Evolutionary conservation across 2,113 vertebrate species (phyloP), one percentile per base, ranked within the genome.

Genomic region (Euleptes europaea): DNA sequence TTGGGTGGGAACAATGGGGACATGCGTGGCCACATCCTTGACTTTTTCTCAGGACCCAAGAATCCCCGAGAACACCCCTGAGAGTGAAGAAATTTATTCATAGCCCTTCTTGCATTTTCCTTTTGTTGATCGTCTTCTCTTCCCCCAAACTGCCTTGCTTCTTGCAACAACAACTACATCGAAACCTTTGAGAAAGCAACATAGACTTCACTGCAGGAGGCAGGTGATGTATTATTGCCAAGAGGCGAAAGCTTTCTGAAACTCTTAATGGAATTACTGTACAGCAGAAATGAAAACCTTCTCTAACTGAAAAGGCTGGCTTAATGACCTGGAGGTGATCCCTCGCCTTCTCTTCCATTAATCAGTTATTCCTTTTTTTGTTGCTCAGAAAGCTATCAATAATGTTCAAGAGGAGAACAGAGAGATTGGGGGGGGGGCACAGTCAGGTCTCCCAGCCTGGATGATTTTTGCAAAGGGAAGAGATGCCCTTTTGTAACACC

Each of bases 241-340:
- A 35, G 15, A 67, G 70, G 4, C 79, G 1, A 60, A 49, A n/a
- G 42, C 33, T 40, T 33, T 84, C 60, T 85, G 85, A 88, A 54
- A 31, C 67, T 26, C 72, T 81, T 35, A 57, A 83, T 80, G 51
- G 40, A 83, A 78, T 76, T 1, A 44, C 78, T 38, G 19, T 44
- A 67, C 69, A 47, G 78, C 66, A 89, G 31, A 71, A 54, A 82
- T 38, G 51, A 88, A 90, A 82, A 47, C 42, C 72, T 78, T 1
- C 28, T 84, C 14, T 83, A 17, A 49, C 81, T 42, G 44, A 90
- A 92, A 80, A 21, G 67, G 15, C 31, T 74, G 13, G 13, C 4
- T 78, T 65, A 79, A 81, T n/a, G 72, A 81, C 54, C 79, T 6
- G 42, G 40, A 78, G 49, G 88, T 82, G 86, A 54, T 86, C 19